A percentile compares a stretch with the other conserved stretches of the same genome.
phyloP scores from a whole-genome alignment of 2,113 vertebrate genomes.

The Phyllostomus discolor region DNA sequence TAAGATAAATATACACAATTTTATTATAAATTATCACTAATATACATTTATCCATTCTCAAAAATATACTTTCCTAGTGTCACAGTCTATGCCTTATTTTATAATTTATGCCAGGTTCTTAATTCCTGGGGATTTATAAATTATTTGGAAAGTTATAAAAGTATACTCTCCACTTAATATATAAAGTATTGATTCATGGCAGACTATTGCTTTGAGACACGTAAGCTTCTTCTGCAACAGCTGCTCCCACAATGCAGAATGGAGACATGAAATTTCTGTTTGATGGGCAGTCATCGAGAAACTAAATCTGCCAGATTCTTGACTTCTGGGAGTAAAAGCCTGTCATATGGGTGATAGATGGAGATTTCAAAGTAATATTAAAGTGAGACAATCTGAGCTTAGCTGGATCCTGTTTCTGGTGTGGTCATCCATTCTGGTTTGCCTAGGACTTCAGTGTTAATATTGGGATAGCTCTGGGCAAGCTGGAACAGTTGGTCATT shows the following conservation, averaged over 20 bases:
- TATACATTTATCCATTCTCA: not conserved
- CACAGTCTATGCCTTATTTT: not conserved
- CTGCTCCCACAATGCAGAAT: not conserved
- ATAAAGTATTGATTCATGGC: not conserved
- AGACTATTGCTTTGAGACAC: not conserved
- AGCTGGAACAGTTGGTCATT: not conserved
- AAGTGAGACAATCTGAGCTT: not conserved
- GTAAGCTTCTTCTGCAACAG: not conserved
- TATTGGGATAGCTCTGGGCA: not conserved
- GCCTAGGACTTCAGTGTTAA: not conserved
- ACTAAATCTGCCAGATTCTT: not conserved
- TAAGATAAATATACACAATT: not conserved
- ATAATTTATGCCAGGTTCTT: not conserved
- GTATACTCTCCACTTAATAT: not conserved
- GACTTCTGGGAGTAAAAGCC: not conserved
- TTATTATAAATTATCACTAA: not conserved
- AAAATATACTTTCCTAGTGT: not conserved
- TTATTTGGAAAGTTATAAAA: conserved; percentile 6
- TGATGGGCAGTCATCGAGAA: not conserved
- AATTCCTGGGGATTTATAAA: not conserved
- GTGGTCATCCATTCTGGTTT: not conserved
- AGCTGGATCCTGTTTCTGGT: not conserved
- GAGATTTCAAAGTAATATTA: not conserved
- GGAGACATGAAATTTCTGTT: not conserved
- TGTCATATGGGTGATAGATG: not conserved